Evolutionary conservation across 2,888 invertebrate species (phyloP).

Genomic region (Hyalella azteca): DNA sequence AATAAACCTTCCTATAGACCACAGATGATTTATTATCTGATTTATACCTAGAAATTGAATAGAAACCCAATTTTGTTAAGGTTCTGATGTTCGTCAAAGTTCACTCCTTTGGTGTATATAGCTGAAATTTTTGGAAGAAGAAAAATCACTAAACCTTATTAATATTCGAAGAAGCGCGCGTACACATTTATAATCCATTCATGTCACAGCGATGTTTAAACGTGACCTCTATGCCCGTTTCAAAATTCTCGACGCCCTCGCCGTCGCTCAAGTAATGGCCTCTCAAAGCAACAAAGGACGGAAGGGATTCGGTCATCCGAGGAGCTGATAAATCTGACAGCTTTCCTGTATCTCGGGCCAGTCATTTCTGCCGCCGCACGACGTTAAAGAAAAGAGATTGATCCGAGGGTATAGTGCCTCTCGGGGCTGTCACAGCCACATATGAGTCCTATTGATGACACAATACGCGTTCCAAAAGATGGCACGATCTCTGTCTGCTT

Average conservation of each 20-base stretch:
- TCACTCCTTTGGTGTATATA: too few species aligned
- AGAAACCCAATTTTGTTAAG: too few species aligned
- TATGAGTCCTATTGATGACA: slow-evolving; percentile 35
- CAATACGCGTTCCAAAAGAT: slow-evolving; percentile 21
- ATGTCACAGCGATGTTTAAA: not conserved
- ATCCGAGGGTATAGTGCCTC: slow-evolving; percentile 20
- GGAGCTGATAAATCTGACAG: slow-evolving; percentile 17
- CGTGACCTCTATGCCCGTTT: slow-evolving; percentile 10
- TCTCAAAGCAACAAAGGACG: slow-evolving; percentile 17
- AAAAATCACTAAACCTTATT: too few species aligned
- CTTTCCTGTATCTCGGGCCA: slow-evolving; percentile 22
- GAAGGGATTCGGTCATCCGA: slow-evolving; percentile 25
- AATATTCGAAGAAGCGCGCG: too few species aligned
- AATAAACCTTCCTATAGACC: too few species aligned
- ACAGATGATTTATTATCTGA: too few species aligned
- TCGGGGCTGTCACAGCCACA: slow-evolving; percentile 22
- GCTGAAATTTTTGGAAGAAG: too few species aligned
- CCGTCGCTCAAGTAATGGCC: not conserved
- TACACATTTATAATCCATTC: too few species aligned
- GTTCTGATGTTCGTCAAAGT: too few species aligned
- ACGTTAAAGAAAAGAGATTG: slow-evolving; percentile 31
- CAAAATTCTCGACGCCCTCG: not conserved
- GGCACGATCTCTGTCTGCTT: slow-evolving; percentile 32
- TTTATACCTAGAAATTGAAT: too few species aligned
- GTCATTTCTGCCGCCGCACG: slow-evolving; percentile 26